Evolutionary conservation across 2,888 invertebrate genomes (phyloP).

Genomic region (Sesia bembeciformis): DNA sequence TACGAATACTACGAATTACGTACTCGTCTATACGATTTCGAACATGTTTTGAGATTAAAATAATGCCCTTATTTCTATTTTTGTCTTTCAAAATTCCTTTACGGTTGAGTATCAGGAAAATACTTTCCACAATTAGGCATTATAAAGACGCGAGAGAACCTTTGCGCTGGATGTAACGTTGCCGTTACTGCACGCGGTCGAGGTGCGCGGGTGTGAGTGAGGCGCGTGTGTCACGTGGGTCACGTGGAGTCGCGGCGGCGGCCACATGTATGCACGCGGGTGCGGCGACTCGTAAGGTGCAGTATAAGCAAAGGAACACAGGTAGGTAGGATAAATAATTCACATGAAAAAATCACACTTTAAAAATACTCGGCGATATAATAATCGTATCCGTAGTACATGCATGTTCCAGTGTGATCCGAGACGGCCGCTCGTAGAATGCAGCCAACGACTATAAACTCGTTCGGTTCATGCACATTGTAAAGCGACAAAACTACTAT

Average conservation of each 20-base stretch:
- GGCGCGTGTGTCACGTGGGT: too few relatives aligned
- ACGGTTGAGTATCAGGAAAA: too few relatives aligned
- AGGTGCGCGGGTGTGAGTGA: too few relatives aligned
- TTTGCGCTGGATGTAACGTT: too few relatives aligned
- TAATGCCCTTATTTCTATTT: too few relatives aligned
- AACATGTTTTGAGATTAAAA: too few relatives aligned
- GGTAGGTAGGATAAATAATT: slow-evolving; percentile 63
- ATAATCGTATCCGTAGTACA: slow-evolving; percentile 39
- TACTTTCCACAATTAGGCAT: too few relatives aligned
- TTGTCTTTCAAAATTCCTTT: too few relatives aligned
- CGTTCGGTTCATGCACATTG: slow-evolving; percentile 62
- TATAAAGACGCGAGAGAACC: too few relatives aligned
- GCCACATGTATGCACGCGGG: slow-evolving; percentile 19
- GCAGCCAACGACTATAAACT: slow-evolving; percentile 50
- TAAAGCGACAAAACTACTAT: slow-evolving; percentile 72
- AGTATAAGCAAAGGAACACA: slow-evolving; percentile 61
- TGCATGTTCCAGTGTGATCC: slow-evolving; percentile 54
- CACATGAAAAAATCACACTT: slow-evolving; percentile 67
- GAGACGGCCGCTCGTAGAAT: slow-evolving; percentile 34
- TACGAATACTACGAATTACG: too few relatives aligned
- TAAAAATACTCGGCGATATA: slow-evolving; percentile 54
- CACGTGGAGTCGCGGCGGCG: slow-evolving; percentile 2
- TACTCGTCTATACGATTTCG: too few relatives aligned
- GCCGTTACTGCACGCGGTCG: too few relatives aligned
- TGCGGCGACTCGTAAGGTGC: slow-evolving; percentile 37